Percentiles rank a stretch among this genome's conserved stretches.
phyloP scores from a whole-genome alignment of 2,113 vertebrate genomes.

The Pungitius pungitius region DNA sequence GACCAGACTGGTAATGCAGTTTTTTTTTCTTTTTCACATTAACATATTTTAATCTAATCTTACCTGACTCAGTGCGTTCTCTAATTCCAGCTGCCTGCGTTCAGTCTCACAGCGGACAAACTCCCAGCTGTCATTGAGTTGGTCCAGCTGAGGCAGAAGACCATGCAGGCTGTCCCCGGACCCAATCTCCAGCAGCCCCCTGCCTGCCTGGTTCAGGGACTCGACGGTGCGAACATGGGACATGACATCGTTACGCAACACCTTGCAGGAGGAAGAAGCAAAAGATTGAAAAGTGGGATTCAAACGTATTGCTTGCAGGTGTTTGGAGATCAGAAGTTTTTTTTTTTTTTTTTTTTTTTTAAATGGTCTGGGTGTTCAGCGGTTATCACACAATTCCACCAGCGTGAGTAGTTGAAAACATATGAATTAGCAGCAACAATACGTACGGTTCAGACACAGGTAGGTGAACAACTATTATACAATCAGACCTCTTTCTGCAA shows the following conservation, averaged over 20 bases:
- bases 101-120: slow-evolving; percentile 86
- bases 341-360: no score
- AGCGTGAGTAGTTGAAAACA: neutral
- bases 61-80: slow-evolving; percentile 90
- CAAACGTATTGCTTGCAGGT: neutral
- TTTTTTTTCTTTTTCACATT: no score
- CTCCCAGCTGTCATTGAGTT: slow-evolving; percentile 87
- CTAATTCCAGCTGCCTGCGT: slow-evolving; percentile 85
- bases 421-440: neutral
- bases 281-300: neutral
- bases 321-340: neutral
- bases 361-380: neutral
- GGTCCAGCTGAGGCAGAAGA: slow-evolving; percentile 80
- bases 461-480: neutral
- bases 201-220: slow-evolving; percentile 83
- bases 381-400: neutral
- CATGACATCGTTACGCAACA: slow-evolving; percentile 87
- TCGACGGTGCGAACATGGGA: slow-evolving; percentile 85
- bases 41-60: neutral
- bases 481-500: neutral
- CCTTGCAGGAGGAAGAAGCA: slow-evolving; percentile 67
- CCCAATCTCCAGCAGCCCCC: slow-evolving; percentile 80
- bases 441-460: neutral
- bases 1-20: no score
- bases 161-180: slow-evolving; percentile 78